Conservation (phyloP, 2,888 invertebrate genomes). For the Xestia xanthographa region DNA sequence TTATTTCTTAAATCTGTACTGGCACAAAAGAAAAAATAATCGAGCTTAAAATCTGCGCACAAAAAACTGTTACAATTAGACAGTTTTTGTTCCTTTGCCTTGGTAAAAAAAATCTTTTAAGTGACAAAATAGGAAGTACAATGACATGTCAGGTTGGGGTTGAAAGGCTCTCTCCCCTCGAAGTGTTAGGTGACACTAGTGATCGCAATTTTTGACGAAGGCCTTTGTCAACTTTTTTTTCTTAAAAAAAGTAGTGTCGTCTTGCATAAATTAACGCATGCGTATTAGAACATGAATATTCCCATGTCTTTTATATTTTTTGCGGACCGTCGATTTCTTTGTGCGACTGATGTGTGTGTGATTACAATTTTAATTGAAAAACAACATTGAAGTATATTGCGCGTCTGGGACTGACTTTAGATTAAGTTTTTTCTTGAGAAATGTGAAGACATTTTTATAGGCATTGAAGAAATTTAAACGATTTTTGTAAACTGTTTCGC, state of each 20-base stretch:
- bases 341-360: slow-evolving; percentile 64
- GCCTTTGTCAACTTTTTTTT: slow-evolving; percentile 82
- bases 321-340: slow-evolving; percentile 61
- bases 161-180: slow-evolving; percentile 81
- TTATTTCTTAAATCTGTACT: slow-evolving; percentile 71
- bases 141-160: slow-evolving; percentile 88
- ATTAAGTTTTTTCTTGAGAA: slow-evolving; percentile 49
- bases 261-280: slow-evolving; percentile 89
- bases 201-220: slow-evolving; percentile 88
- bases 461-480: slow-evolving; percentile 44
- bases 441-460: slow-evolving; percentile 35
- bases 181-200: slow-evolving; percentile 87
- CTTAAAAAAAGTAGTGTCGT: slow-evolving; percentile 79
- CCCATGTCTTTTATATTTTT: slow-evolving; percentile 84
- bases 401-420: slow-evolving; percentile 42
- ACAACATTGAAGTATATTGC: slow-evolving; percentile 60
- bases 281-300: slow-evolving; percentile 87
- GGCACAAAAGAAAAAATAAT: slow-evolving; percentile 85
- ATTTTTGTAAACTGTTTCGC: slow-evolving; percentile 37
- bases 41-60: slow-evolving; percentile 86
- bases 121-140: slow-evolving; percentile 88
- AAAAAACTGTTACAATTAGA: slow-evolving; percentile 90
- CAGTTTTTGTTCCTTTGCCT: slow-evolving; percentile 86
- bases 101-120: slow-evolving; percentile 82
- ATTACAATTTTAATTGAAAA: slow-evolving; percentile 73